Percentiles rank a stretch among this genome's conserved stretches.
Evolutionary conservation across 2,113 vertebrate genomes (phyloP).

Genomic region (Scytalopus superciliaris): DNA sequence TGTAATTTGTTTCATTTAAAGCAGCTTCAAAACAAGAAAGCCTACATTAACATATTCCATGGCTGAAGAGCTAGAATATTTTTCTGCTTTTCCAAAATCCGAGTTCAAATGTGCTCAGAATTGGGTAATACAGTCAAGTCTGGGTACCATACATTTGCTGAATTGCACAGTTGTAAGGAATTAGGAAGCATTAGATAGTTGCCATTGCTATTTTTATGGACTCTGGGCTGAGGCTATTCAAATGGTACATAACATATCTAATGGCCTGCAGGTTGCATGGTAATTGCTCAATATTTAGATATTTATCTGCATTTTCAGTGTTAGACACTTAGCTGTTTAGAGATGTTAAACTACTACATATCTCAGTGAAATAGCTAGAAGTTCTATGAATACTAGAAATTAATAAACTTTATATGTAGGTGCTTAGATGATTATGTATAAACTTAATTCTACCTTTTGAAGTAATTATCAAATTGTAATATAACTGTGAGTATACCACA

Average conservation of each 20-base stretch:
- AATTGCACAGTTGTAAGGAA: neutral
- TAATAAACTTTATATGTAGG: neutral
- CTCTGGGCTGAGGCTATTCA: neutral
- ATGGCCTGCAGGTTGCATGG: neutral
- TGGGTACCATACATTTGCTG: neutral
- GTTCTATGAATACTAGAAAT: neutral
- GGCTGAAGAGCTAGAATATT: neutral
- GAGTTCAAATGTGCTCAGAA: neutral
- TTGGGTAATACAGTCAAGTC: neutral
- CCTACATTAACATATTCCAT: neutral
- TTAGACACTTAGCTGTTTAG: neutral
- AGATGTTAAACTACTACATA: neutral
- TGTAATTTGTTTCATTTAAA: neutral
- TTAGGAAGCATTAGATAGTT: neutral
- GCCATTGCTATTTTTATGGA: neutral
- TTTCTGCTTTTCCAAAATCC: neutral
- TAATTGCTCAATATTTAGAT: neutral
- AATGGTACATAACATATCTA: neutral
- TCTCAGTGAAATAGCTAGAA: neutral
- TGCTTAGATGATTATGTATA: neutral
- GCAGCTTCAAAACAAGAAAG: neutral
- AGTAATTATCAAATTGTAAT: neutral
- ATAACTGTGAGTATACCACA: neutral
- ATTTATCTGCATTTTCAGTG: neutral
- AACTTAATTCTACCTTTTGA: neutral